Conservation (phyloP, 2,113 vertebrate species). For the Abramis brama region DNA sequence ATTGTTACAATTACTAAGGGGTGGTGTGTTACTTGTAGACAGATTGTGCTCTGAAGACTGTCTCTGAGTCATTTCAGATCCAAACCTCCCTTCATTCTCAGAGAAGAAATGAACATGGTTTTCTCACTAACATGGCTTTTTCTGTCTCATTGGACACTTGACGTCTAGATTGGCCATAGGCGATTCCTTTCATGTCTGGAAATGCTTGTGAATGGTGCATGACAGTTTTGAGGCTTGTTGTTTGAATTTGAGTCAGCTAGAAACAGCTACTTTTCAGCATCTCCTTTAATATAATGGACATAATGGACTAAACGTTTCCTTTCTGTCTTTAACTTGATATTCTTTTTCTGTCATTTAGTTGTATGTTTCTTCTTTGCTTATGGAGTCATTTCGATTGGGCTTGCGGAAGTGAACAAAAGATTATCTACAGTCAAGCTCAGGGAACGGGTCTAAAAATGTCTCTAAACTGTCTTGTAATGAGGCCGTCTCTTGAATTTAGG, state of each 20-base stretch:
- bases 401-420: background rate
- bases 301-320: background rate
- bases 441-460: slow-evolving; percentile 26
- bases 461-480: slow-evolving; percentile 35
- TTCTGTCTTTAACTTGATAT: background rate
- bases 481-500: slow-evolving; percentile 23
- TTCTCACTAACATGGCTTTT: slow-evolving; percentile 16
- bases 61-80: background rate
- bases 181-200: background rate
- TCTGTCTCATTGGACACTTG: background rate
- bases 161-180: background rate
- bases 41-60: background rate
- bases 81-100: slow-evolving; percentile 28
- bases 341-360: background rate
- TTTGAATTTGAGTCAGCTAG: background rate
- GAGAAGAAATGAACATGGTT: background rate
- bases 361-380: background rate
- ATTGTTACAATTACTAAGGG: too few relatives aligned
- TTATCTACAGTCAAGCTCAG: background rate
- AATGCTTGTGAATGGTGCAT: slow-evolving; percentile 20
- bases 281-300: background rate
- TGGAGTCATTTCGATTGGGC: background rate
- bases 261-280: background rate
- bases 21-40: background rate
- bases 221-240: background rate